These are phyloP conservation scores for Sympetrum striolatum DNA, from an alignment of 2,888 invertebrate species.

Conservation along the genomic window DNA sequence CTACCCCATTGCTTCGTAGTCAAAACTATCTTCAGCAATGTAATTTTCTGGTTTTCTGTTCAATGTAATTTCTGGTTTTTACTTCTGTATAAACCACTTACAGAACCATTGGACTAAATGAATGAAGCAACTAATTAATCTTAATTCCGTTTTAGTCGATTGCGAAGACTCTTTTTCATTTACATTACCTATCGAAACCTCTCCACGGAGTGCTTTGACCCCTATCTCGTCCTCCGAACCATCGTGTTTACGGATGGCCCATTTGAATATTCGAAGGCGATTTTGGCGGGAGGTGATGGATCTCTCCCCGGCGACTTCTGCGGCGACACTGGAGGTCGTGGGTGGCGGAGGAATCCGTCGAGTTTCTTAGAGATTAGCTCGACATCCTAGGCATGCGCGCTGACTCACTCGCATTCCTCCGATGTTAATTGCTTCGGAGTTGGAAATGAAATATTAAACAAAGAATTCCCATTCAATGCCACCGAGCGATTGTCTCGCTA, in stretches of 20 bases:
- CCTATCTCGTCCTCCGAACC: background rate
- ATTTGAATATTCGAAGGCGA: background rate
- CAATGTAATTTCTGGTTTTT: too few relatives aligned
- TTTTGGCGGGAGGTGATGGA: background rate
- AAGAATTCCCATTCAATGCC: background rate
- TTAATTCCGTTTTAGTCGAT: too few relatives aligned
- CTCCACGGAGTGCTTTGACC: background rate
- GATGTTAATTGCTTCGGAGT: background rate
- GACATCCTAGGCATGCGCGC: background rate
- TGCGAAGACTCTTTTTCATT: too few relatives aligned
- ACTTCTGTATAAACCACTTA: too few relatives aligned
- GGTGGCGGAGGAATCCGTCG: background rate
- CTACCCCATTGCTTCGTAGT: too few relatives aligned
- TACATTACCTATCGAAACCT: background rate
- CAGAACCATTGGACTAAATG: too few relatives aligned
- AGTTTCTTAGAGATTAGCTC: background rate
- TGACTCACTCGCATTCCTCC: background rate
- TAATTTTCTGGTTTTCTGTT: too few relatives aligned
- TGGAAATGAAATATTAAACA: background rate
- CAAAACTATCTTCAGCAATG: too few relatives aligned
- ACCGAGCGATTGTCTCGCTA: background rate
- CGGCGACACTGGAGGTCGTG: background rate
- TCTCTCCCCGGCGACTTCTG: too few relatives aligned
- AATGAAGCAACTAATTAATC: too few relatives aligned
- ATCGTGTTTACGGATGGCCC: background rate